Evolutionary conservation across 2,888 invertebrate species (phyloP).

Genomic region (Stenodera caucasica): DNA sequence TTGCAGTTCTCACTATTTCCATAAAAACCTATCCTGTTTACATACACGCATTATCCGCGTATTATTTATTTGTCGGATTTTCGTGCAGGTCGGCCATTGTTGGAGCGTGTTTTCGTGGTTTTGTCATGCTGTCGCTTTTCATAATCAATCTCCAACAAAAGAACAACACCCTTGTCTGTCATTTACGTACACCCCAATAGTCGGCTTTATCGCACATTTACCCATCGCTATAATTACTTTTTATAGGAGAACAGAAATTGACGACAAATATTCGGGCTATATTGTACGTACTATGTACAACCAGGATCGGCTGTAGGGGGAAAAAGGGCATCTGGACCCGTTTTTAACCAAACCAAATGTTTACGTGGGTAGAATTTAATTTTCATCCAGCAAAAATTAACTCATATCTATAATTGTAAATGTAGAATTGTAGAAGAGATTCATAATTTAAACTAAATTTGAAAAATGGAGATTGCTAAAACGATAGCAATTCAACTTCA

Average conservation of each 20-base stretch:
- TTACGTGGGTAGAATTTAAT: no score
- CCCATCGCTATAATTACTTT: constrained; percentile 4
- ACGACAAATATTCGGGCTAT: no score
- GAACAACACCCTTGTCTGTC: constrained; percentile 10
- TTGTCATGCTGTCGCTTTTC: constrained; percentile 29
- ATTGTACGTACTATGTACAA: no score
- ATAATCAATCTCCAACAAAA: constrained; percentile 30
- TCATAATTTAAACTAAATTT: no score
- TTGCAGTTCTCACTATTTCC: constrained; percentile 43
- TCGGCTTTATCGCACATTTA: neutral
- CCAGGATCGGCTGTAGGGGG: no score
- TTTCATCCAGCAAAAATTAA: no score
- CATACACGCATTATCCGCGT: constrained; percentile 39
- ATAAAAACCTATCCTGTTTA: constrained; percentile 38
- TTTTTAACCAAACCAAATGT: no score
- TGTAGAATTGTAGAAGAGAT: no score
- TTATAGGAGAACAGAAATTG: neutral
- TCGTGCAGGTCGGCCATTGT: constrained; percentile 36
- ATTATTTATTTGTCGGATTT: constrained; percentile 42
- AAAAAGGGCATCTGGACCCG: no score
- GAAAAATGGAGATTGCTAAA: no score
- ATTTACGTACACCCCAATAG: constrained; percentile 1
- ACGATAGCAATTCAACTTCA: no score
- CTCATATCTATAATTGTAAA: no score
- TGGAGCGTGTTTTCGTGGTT: constrained; percentile 31